Evolutionary conservation across 2,113 vertebrate genomes (phyloP), one percentile per base, ranked within the genome.

Genomic region (Ariopsis seemanni): DNA sequence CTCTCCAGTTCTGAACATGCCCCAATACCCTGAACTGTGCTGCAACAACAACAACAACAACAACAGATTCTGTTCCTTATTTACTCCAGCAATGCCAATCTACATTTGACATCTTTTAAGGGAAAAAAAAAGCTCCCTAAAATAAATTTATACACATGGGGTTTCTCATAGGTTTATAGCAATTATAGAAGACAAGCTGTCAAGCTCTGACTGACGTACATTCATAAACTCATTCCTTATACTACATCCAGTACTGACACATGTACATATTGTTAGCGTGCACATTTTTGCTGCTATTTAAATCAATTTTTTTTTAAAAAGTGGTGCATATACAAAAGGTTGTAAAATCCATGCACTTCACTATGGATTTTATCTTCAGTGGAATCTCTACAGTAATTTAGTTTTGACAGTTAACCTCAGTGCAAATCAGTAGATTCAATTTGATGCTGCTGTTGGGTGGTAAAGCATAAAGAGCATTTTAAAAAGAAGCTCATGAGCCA

Each of bases 61-160:
- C 34, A 89, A 62, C 87, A 90, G 89, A 86, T 88, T 74, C 69
- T 77, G 77, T 27, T 82, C 71, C 72, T 65, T 90, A 89, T 89
- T 90, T 87, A 87, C 25, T 74, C 48, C 74, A 62, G 25, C 55
- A 81, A 53, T 85, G 82, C 67, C 86, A 87, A 27, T 85, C 62
- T 63, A 80, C 52, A 6, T 53, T 34, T 79, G 75, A 53, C 62
- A 30, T 83, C 75, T 78, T 65, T 74, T 8, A 82, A 82, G 34
- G 48, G 34, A 77, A 55, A 55, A 84, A 84, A 52, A 15, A 79
- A 48, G 42, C 42, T 20, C 34, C 34, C 52, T 63, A 63, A 72
- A 30, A 62, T n/a, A 25, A 63, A 52, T 82, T 22, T 30, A 63
- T n/a, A 63, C 30, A 57, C 14, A 48, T 10, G 48, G 83, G 10